Base-by-base conservation (phyloP, 2,113 vertebrate genomes). In the Bubo scandiacus region DNA sequence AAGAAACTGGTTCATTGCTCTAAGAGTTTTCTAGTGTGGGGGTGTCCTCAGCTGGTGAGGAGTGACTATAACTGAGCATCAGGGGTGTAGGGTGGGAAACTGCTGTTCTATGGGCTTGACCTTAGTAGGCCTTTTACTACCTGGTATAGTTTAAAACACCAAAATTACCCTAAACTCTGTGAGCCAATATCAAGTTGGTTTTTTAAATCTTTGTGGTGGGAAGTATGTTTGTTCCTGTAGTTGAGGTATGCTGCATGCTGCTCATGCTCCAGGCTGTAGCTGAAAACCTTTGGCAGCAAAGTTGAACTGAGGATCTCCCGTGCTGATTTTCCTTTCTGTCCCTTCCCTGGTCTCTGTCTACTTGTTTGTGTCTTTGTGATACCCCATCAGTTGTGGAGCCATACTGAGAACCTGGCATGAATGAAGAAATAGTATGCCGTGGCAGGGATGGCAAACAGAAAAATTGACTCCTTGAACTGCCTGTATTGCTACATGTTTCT, bases 401-500 rank as follows among this genome's bases (percentile, higher is more conserved):
- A 1, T 5, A 3, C 32, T 8, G 47, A 79, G 52, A 58, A 63
- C 20, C 59, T n/a, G 52, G 30, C 1, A 1, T 14, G 36, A 80
- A 59, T 38, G 29, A 65, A 77, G 67, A 29, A 51, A 58, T 1
- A 36, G 6, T 17, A 9, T 47, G n/a, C 32, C 0, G 0, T 67
- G 86, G 27, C 15, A 42, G 38, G 52, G 62, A 21, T 66, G 27
- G 55, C 77, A 75, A 67, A 18, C 34, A 77, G 42, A 26, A 51
- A 11, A 25, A 40, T 26, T 6, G 26, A 22, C 38, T 82, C 29
- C 42, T 63, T 67, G 25, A 70, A 5, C 73, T 51, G 30, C 19
- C 49, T n/a, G 11, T 8, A 3, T 21, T 26, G 2, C n/a, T 81
- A 18, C 23, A 5, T 9, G 62, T 74, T 49, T 66, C 71, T 68